A percentile compares a stretch with the other conserved stretches of the same genome.
Evolutionary conservation across 2,113 vertebrate genomes (phyloP).

Genomic region (Hoplias malabaricus): DNA sequence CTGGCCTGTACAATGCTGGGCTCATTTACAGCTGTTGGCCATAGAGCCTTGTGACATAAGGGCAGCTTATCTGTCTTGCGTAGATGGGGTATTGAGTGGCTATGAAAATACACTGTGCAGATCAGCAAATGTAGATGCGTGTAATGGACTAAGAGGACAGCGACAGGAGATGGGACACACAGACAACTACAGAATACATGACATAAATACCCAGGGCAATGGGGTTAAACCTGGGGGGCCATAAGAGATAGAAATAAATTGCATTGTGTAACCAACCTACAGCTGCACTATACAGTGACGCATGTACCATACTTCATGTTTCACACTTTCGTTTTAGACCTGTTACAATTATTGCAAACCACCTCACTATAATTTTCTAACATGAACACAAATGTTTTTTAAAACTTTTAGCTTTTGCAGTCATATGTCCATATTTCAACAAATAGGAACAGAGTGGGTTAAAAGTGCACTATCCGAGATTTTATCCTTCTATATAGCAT

Average conservation of each 20-base stretch:
- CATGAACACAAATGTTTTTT: too few relatives aligned
- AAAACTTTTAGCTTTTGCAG: too few relatives aligned
- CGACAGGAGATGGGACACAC: not conserved
- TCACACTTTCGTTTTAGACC: not conserved
- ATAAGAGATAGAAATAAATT: not conserved
- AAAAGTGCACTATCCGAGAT: too few relatives aligned
- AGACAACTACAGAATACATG: not conserved
- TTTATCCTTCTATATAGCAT: too few relatives aligned
- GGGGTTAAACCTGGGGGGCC: not conserved
- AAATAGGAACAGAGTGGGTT: too few relatives aligned
- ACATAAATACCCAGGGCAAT: not conserved
- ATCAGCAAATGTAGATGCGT: constrained; percentile 3
- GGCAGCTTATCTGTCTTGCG: constrained; percentile 28
- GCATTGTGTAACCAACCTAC: not conserved
- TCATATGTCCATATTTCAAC: too few relatives aligned
- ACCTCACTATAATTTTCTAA: too few relatives aligned
- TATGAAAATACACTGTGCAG: constrained; percentile 20
- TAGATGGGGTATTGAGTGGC: constrained; percentile 14
- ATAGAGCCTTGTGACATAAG: constrained; percentile 18
- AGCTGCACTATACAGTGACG: not conserved
- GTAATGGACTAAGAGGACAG: not conserved
- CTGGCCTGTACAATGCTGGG: not conserved
- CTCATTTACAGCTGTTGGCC: constrained; percentile 29
- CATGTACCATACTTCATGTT: not conserved
- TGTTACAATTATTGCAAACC: too few relatives aligned